Percentiles rank a stretch among this genome's conserved stretches.
phyloP scores from a whole-genome alignment of 2,797 vertebrate genomes.

The Hyperoplus lanceolatus region DNA sequence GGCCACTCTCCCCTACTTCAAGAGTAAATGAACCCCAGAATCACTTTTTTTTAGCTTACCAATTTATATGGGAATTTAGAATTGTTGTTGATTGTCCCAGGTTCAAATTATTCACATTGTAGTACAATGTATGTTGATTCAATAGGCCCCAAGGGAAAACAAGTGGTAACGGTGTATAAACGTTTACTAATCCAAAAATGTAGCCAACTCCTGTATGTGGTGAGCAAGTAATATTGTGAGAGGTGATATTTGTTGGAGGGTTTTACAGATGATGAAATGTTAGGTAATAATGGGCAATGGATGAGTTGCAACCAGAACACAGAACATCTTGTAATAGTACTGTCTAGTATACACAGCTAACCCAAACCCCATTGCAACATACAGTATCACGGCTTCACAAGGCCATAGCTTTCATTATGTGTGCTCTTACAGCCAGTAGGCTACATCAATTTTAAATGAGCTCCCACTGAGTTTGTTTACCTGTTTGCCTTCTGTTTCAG shows the following conservation, averaged over 20 bases:
- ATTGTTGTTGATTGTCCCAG: too few species aligned
- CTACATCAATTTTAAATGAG: slow-evolving; percentile 32
- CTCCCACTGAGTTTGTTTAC: slow-evolving; percentile 22
- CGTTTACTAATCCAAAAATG: slow-evolving; percentile 27
- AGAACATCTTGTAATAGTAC: background rate
- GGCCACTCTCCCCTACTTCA: slow-evolving; percentile 15
- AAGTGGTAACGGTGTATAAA: background rate
- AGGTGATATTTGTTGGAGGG: background rate
- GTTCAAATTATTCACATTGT: too few species aligned
- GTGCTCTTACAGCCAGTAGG: slow-evolving; percentile 14
- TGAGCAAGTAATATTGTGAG: background rate
- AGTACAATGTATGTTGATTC: too few species aligned
- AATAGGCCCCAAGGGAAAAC: slow-evolving; percentile 40
- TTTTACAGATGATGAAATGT: background rate
- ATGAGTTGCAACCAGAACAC: background rate
- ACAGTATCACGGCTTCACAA: background rate
- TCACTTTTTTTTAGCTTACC: too few species aligned
- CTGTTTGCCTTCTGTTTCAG: slow-evolving; percentile 20
- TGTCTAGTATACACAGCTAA: background rate
- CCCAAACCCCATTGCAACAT: background rate
- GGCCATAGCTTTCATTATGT: background rate
- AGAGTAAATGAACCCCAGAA: slow-evolving; percentile 15
- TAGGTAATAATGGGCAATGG: background rate
- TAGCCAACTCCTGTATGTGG: background rate
- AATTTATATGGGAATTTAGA: too few species aligned